Percentiles rank a stretch among this genome's conserved stretches.
Conservation (phyloP, 1,140 invertebrate species). For the Lycorma delicatula region DNA sequence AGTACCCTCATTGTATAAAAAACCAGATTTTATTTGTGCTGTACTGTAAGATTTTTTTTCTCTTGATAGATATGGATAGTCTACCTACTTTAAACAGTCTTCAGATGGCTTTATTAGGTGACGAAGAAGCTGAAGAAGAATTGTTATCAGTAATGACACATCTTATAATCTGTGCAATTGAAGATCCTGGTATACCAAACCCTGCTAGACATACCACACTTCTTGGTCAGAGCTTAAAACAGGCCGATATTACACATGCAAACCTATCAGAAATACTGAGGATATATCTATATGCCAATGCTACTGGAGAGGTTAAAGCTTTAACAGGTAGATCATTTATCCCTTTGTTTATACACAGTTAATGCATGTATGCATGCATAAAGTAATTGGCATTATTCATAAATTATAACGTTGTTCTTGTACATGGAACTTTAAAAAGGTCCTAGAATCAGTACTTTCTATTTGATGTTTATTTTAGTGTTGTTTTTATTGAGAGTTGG, state of each 20-base stretch:
- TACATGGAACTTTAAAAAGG: no score
- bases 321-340: constrained; percentile 50
- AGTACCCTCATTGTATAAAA: no score
- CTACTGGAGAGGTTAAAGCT: constrained; percentile 75
- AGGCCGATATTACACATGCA: constrained; percentile 82
- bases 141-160: constrained; percentile 81
- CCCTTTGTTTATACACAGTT: constrained; percentile 3
- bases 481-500: no score
- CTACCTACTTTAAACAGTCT: constrained; percentile 77
- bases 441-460: no score
- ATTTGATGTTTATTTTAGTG: no score
- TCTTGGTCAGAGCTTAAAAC: constrained; percentile 79
- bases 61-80: constrained; percentile 65
- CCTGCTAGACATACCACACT: constrained; percentile 76
- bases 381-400: no score
- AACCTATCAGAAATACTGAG: constrained; percentile 88
- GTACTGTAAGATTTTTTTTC: background rate
- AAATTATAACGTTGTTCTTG: no score
- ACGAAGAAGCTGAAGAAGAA: constrained; percentile 74
- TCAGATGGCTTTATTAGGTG: constrained; percentile 74
- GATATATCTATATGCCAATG: constrained; percentile 80
- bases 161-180: constrained; percentile 81
- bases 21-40: no score
- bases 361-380: background rate
- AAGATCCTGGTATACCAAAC: constrained; percentile 90